phyloP scores from a whole-genome alignment of 1,140 invertebrate genomes.

The Zaprionus capensis region DNA sequence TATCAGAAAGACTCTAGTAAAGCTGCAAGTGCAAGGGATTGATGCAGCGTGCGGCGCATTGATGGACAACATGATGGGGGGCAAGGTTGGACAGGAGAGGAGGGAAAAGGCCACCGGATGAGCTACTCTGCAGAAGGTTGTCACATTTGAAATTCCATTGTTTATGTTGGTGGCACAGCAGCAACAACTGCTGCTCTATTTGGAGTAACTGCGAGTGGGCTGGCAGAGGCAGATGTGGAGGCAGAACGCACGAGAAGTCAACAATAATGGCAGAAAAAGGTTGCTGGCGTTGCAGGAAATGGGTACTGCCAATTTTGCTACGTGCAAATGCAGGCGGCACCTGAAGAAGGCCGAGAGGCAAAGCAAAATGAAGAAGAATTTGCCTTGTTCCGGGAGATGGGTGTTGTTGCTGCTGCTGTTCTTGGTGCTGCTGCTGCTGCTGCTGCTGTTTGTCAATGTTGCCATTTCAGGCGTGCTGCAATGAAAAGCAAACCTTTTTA shows the following conservation, averaged over 20 bases:
- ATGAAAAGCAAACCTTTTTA: constrained; percentile 81
- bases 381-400: constrained; percentile 29
- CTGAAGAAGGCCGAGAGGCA: constrained; percentile 3
- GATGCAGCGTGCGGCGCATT: constrained; percentile 3
- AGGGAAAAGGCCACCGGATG: background rate
- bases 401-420: constrained; percentile 18
- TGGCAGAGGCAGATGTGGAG: background rate
- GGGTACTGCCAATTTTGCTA: constrained; percentile 51
- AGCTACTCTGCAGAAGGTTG: constrained; percentile 55
- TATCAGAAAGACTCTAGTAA: background rate
- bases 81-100: background rate
- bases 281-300: constrained; percentile 34
- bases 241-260: constrained; percentile 38
- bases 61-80: background rate
- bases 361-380: constrained; percentile 34
- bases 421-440: background rate
- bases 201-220: constrained; percentile 46
- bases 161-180: constrained; percentile 31
- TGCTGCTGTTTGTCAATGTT: constrained; percentile 79
- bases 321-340: background rate
- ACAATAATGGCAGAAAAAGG: constrained; percentile 36
- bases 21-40: background rate
- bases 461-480: constrained; percentile 79
- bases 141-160: constrained; percentile 80
- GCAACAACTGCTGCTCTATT: constrained; percentile 21